Conservation (phyloP, 2,797 vertebrate species). For the Cottoperca gobio region DNA sequence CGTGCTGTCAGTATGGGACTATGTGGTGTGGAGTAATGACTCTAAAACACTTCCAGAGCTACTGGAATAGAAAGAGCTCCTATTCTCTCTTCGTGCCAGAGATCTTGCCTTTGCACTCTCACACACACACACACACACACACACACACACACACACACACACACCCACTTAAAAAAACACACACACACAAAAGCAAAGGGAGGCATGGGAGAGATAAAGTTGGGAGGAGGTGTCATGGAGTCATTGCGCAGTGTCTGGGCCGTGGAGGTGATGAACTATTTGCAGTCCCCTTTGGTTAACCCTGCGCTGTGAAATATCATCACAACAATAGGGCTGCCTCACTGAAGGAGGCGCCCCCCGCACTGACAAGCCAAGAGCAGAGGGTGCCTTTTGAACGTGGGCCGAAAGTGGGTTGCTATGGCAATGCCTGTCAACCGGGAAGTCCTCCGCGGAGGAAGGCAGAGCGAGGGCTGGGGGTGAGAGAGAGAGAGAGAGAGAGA, state of each 20-base stretch:
- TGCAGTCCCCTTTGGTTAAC: constrained; percentile 78
- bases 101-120: constrained; percentile 54
- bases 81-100: constrained; percentile 47
- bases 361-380: constrained; percentile 70
- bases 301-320: constrained; percentile 83
- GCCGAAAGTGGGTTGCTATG: constrained; percentile 75
- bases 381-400: constrained; percentile 73
- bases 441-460: constrained; percentile 77
- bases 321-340: constrained; percentile 80
- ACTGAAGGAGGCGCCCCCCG: constrained; percentile 66
- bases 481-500: constrained; percentile 41
- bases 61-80: constrained; percentile 53
- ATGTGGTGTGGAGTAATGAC: constrained; percentile 43
- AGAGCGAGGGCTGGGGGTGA: constrained; percentile 58
- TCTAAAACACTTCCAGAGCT: constrained; percentile 58
- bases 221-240: constrained; percentile 49
- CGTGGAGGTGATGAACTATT: constrained; percentile 77
- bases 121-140: too few species aligned
- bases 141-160: too few species aligned
- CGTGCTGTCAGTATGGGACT: constrained; percentile 40
- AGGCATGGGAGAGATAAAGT: constrained; percentile 54
- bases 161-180: too few species aligned
- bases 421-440: constrained; percentile 83
- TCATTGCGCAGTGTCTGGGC: constrained; percentile 57
- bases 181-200: constrained; percentile 55